These are phyloP conservation scores for Motacilla alba DNA, from an alignment of 2,113 vertebrate genomes.

Conservation along the genomic window DNA sequence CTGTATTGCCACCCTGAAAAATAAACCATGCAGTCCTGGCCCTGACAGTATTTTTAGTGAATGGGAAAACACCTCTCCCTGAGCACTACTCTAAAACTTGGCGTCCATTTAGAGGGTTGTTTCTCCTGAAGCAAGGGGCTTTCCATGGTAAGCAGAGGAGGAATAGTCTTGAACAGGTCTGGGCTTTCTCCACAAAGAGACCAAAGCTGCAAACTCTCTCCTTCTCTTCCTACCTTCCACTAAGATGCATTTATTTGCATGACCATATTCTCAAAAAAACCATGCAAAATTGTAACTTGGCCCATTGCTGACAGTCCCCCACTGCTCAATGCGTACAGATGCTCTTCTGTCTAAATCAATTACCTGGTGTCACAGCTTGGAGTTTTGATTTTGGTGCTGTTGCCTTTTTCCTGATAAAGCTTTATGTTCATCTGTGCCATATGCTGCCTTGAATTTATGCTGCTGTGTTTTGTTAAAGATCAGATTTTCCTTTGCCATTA, in stretches of 20 bases:
- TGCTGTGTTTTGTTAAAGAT: constrained; percentile 60
- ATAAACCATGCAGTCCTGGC: neutral
- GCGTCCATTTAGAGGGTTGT: neutral
- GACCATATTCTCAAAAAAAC: neutral
- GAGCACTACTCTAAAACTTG: neutral
- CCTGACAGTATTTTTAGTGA: neutral
- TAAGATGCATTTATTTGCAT: neutral
- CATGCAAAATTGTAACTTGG: neutral
- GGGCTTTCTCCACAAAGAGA: neutral
- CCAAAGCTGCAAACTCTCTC: neutral
- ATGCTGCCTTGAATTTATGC: constrained; percentile 56
- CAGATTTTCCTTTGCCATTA: constrained; percentile 57
- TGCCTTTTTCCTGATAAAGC: neutral
- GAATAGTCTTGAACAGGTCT: neutral
- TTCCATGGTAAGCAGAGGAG: neutral
- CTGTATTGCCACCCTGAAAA: neutral
- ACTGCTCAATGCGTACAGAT: neutral
- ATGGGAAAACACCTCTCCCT: neutral
- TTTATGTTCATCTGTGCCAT: constrained; percentile 34
- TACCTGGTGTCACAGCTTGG: neutral
- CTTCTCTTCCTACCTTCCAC: neutral
- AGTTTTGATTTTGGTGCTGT: constrained; percentile 20
- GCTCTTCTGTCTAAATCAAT: neutral
- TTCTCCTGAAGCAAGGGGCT: neutral
- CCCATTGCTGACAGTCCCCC: neutral